These are phyloP conservation scores for Diadumene lineata DNA, from an alignment of 92 coral and sea anemone species.

Conservation along the genomic window DNA sequence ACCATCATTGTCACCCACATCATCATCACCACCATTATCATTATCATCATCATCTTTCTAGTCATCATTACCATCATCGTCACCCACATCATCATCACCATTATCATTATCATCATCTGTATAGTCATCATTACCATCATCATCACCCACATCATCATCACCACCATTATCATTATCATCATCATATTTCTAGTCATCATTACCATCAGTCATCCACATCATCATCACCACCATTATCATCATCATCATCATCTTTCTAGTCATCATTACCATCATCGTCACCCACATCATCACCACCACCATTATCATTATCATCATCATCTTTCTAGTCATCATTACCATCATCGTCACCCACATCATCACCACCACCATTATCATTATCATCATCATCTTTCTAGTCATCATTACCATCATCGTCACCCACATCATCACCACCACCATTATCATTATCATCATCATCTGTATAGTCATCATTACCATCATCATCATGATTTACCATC, in stretches of 20 bases:
- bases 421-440: not conserved
- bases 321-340: not conserved
- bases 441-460: not conserved
- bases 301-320: not conserved
- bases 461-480: too few relatives aligned
- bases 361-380: not conserved
- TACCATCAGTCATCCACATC: too few relatives aligned
- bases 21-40: not conserved
- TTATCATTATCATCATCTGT: not conserved
- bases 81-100: not conserved
- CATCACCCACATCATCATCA: not conserved
- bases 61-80: not conserved
- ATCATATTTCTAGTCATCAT: too few relatives aligned
- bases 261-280: not conserved
- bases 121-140: too few relatives aligned
- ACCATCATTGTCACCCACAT: not conserved
- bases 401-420: not conserved
- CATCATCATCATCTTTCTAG: not conserved
- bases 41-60: not conserved
- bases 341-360: not conserved
- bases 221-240: not conserved
- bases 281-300: not conserved
- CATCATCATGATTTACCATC: not conserved
- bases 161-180: not conserved
- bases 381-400: too few relatives aligned